Base-by-base conservation (phyloP, 2,888 invertebrate species). In the Watsonalla binaria region DNA sequence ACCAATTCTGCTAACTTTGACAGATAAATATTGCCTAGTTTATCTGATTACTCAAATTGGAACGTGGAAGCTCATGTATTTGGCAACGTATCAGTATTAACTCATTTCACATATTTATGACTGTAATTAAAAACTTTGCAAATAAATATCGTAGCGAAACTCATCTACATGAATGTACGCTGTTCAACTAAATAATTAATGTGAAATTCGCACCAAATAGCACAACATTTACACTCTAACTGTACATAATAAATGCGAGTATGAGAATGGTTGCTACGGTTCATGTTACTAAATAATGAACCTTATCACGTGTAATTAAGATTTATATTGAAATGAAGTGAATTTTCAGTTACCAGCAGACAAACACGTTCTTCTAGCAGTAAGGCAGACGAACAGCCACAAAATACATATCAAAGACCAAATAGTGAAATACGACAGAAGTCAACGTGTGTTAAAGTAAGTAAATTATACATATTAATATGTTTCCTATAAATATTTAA, bases 341-440 rank as follows among this genome's bases (percentile, higher is more conserved):
- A 9, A 61, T 66, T 62, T 69, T 58, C 85, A 91, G 91, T 84
- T 90, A 62, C 95, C 95, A 11, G 89, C 92, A 13, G 95, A 95
- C 62, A 94, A 95, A 78, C 94, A 95, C 70, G 95, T 95, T 55
- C 88, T 96, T 68, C 89, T 96, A 65, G 94, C 94, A 54, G 94
- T 96, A 63, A 92, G 94, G 76, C 96, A 96, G 78, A 93, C 94
- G 51, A 94, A 95, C 86, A 94, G 94, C 81, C 94, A 95, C 81
- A 94, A 95, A 86, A 93, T 94, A 84, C 94, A 94, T 92, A 94
- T 94, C 91, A 95, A 95, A 89, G 95, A 95, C 81, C 94, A 94
- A 85, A 92, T 93, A 74, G 93, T 94, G 65, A 95, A 95, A 75
- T 95, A 95, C 78, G 95, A 95, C 76, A 92, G 94, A 66, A 94